These are phyloP conservation scores for Astreopora myriophthalma DNA, from an alignment of 64 coral and sea anemone genomes.

Conservation along the genomic window DNA sequence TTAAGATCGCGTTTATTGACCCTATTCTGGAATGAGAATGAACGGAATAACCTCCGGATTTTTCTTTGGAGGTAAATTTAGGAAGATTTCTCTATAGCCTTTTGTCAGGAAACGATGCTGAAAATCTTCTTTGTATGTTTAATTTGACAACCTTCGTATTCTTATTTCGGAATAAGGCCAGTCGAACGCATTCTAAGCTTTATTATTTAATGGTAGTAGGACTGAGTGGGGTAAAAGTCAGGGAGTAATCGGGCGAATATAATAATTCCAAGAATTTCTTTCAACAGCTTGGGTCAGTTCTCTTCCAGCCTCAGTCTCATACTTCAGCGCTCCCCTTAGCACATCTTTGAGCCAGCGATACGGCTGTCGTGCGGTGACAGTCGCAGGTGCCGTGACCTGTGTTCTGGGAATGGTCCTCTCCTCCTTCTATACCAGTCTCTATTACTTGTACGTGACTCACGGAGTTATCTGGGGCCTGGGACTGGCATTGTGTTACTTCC, in stretches of 20 bases:
- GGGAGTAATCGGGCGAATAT: neutral
- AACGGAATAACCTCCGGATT: too few species aligned
- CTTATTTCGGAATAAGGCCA: too few species aligned
- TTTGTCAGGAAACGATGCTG: too few species aligned
- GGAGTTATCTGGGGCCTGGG: slow-evolving; percentile 5
- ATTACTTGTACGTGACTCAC: neutral
- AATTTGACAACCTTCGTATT: too few species aligned
- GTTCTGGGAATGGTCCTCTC: neutral
- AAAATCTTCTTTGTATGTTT: too few species aligned
- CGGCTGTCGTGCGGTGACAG: neutral
- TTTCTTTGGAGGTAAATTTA: too few species aligned
- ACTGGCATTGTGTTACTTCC: neutral
- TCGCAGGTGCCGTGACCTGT: neutral
- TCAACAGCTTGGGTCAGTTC: slow-evolving; percentile 3
- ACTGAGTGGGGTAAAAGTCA: slow-evolving; percentile 43
- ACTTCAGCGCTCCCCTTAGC: neutral
- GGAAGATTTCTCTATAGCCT: too few species aligned
- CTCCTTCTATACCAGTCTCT: neutral
- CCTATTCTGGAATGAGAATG: too few species aligned
- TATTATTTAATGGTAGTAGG: too few species aligned
- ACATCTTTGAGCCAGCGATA: neutral
- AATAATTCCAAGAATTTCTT: neutral
- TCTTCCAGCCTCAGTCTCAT: neutral
- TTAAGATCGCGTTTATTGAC: too few species aligned
- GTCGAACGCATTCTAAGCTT: too few species aligned